A percentile compares a stretch with the other conserved stretches of the same genome.
Conservation (phyloP, 35 echinoderm and acorn worm genomes). For the Ptychodera flava region DNA sequence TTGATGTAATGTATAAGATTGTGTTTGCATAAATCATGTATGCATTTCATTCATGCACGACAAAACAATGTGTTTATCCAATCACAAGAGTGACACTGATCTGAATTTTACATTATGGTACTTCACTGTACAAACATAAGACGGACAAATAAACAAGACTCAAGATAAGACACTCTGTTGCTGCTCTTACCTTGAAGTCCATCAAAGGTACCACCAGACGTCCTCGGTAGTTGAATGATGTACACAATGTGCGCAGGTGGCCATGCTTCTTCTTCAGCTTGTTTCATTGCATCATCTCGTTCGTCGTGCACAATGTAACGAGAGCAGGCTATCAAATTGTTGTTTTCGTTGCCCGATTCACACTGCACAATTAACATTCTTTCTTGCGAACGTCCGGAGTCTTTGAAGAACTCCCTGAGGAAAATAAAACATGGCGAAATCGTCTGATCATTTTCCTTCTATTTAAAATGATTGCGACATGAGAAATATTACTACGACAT, state of each 20-base stretch:
- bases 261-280: neutral
- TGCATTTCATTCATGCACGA: too few relatives aligned
- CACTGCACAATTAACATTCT: conserved; percentile 5
- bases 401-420: conserved; percentile 1
- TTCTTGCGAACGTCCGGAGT: neutral
- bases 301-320: neutral
- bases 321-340: neutral
- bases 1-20: too few relatives aligned
- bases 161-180: too few relatives aligned
- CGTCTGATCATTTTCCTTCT: neutral
- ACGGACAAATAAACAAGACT: too few relatives aligned
- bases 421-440: too few relatives aligned
- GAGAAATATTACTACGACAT: too few relatives aligned
- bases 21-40: too few relatives aligned
- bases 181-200: conserved; percentile 17
- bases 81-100: too few relatives aligned
- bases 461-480: neutral
- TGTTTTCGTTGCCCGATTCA: neutral
- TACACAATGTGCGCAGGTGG: conserved; percentile 2
- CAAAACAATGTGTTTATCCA: too few relatives aligned
- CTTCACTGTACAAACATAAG: too few relatives aligned
- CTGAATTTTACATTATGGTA: too few relatives aligned
- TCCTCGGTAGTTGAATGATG: conserved; percentile 10
- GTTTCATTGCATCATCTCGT: neutral
- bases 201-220: neutral